Conservation (phyloP, 2,797 vertebrate species). For the Leuciscus waleckii region DNA sequence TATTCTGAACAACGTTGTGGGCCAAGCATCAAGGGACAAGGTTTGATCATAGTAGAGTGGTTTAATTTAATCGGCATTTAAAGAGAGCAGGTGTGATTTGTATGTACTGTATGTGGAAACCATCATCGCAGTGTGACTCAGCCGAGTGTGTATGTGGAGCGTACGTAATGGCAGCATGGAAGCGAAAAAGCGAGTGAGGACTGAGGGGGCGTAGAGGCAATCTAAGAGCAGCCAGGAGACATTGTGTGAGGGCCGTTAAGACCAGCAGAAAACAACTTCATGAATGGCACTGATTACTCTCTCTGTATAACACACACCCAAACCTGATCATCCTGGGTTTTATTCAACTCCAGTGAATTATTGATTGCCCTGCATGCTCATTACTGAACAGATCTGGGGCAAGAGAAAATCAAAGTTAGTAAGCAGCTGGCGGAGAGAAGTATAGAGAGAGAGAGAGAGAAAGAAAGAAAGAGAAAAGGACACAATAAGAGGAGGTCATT, state of each 20-base stretch:
- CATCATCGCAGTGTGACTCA: constrained; percentile 48
- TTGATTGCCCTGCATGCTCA: constrained; percentile 85
- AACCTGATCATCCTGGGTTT: constrained; percentile 71
- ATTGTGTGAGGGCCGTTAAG: constrained; percentile 51
- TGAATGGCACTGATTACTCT: constrained; percentile 80
- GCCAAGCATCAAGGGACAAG: not conserved
- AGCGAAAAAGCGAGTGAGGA: constrained; percentile 30
- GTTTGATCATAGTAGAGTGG: constrained; percentile 35
- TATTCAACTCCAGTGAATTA: constrained; percentile 84
- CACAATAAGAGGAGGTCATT: constrained; percentile 44
- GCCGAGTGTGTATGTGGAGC: not conserved
- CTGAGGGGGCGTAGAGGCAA: constrained; percentile 52
- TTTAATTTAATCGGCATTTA: constrained; percentile 47
- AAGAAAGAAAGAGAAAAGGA: constrained; percentile 23
- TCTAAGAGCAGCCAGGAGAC: constrained; percentile 53
- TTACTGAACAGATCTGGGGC: constrained; percentile 81
- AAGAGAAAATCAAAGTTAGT: constrained; percentile 80
- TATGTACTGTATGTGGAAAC: constrained; percentile 42
- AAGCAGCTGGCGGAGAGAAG: constrained; percentile 78
- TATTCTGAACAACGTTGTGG: constrained; percentile 25
- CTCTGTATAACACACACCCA: constrained; percentile 72
- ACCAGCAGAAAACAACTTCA: constrained; percentile 58
- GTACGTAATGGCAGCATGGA: constrained; percentile 8
- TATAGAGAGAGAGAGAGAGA: not conserved
- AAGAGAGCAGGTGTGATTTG: constrained; percentile 52